A percentile compares a stretch with the other conserved stretches of the same genome.
These are phyloP conservation scores for Helostoma temminkii DNA, from an alignment of 2,797 vertebrate genomes.

Conservation along the genomic window DNA sequence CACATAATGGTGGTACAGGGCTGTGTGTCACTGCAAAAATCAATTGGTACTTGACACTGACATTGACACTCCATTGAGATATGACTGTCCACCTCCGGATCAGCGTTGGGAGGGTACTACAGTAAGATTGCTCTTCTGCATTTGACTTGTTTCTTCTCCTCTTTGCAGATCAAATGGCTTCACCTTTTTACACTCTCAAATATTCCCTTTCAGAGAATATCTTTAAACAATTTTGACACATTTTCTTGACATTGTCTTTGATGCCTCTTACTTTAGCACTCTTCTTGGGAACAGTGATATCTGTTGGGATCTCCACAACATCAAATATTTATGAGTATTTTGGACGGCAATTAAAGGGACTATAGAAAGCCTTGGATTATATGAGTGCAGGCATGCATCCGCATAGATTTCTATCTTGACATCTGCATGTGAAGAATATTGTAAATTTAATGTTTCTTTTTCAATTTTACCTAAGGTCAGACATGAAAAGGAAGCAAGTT, in stretches of 20 bases:
- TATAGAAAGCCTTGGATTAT: constrained; percentile 44
- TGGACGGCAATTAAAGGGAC: constrained; percentile 71
- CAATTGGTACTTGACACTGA: constrained; percentile 76
- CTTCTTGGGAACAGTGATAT: constrained; percentile 67
- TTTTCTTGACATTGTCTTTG: constrained; percentile 77
- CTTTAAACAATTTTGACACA: constrained; percentile 67
- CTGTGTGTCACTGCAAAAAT: constrained; percentile 72
- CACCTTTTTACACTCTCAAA: constrained; percentile 61
- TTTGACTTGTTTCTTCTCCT: constrained; percentile 27
- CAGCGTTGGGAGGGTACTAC: constrained; percentile 45
- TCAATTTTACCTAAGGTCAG: constrained; percentile 17
- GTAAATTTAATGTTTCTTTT: constrained; percentile 15
- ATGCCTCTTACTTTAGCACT: constrained; percentile 73
- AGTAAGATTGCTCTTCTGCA: constrained; percentile 27
- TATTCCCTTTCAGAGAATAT: constrained; percentile 69
- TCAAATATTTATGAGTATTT: constrained; percentile 74
- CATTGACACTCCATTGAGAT: constrained; percentile 69
- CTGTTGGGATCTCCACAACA: constrained; percentile 63
- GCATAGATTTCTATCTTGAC: constrained; percentile 40
- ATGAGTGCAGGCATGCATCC: constrained; percentile 5
- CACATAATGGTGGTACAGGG: constrained; percentile 53
- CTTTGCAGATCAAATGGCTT: constrained; percentile 56
- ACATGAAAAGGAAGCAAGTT: constrained; percentile 25
- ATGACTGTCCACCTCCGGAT: constrained; percentile 55
- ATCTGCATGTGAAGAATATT: constrained; percentile 28